Percentiles rank a stretch among this genome's conserved stretches.
These are phyloP conservation scores for Hydroisotoma schaefferi DNA, from an alignment of 2,888 invertebrate species.

Conservation along the genomic window DNA sequence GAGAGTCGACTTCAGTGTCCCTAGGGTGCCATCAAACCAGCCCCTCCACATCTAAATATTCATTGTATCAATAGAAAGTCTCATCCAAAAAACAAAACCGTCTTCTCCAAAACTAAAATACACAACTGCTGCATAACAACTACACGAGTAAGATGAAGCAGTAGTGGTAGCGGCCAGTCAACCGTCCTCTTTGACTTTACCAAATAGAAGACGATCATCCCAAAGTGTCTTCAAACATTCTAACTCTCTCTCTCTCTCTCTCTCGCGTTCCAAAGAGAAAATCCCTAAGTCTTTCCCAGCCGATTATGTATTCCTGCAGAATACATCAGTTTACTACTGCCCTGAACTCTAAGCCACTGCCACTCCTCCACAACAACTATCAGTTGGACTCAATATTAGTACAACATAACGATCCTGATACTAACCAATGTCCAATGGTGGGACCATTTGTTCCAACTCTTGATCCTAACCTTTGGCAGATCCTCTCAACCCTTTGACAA, in stretches of 20 bases:
- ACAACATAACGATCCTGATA: no score
- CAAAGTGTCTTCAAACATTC: not conserved
- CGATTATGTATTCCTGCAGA: no score
- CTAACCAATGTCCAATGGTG: no score
- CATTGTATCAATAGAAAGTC: conserved; percentile 46
- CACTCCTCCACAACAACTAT: not conserved
- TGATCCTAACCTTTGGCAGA: conserved; percentile 3
- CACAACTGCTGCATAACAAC: no score
- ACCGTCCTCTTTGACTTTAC: conserved; percentile 2
- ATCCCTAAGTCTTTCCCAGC: no score
- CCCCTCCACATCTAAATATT: conserved; percentile 47
- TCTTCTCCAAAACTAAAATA: conserved; percentile 29
- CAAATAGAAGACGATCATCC: not conserved
- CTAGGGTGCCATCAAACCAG: conserved; percentile 47
- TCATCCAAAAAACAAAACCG: conserved; percentile 37
- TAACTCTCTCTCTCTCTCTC: not conserved
- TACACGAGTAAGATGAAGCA: no score
- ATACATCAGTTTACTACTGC: no score
- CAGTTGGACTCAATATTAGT: not conserved
- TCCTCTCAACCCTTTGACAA: conserved; percentile 2
- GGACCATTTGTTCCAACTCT: no score
- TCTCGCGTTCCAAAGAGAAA: not conserved
- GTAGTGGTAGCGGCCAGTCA: conserved; percentile 9
- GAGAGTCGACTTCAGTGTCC: conserved; percentile 42
- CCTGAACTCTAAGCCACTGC: not conserved